phyloP scores from a whole-genome alignment of 1,140 invertebrate genomes.

The Bombus huntii region DNA sequence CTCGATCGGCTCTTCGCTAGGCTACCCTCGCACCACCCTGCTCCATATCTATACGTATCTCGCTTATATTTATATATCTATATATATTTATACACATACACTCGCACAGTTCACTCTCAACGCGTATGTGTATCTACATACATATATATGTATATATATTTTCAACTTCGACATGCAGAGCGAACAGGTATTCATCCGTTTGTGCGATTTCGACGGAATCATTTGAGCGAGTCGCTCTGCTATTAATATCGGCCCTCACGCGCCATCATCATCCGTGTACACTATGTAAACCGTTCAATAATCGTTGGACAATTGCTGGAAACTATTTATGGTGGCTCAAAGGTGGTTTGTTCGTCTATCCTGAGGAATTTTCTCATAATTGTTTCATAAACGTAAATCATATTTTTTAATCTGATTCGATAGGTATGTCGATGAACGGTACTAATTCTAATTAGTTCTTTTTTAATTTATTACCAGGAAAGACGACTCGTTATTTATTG shows the following conservation, averaged over 20 bases:
- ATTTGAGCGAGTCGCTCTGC: constrained; percentile 44
- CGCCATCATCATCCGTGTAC: constrained; percentile 11
- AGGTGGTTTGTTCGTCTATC: not conserved
- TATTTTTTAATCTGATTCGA: not conserved
- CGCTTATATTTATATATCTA: constrained; percentile 22
- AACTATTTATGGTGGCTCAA: not conserved
- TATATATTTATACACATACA: constrained; percentile 21
- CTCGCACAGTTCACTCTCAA: not conserved
- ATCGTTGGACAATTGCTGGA: constrained; percentile 21
- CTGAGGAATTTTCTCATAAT: not conserved
- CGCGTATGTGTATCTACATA: not conserved
- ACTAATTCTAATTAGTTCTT: not conserved
- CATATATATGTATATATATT: not conserved
- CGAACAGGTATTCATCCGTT: constrained; percentile 40
- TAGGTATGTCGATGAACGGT: too few relatives aligned
- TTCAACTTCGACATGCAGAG: constrained; percentile 6
- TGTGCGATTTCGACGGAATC: constrained; percentile 46
- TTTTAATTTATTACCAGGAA: not conserved
- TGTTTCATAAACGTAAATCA: not conserved
- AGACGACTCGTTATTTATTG: too few relatives aligned
- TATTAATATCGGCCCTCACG: constrained; percentile 51
- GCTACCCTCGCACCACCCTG: constrained; percentile 16
- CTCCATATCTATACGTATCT: constrained; percentile 29
- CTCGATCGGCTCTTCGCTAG: constrained; percentile 51
- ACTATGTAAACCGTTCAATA: constrained; percentile 39